A percentile compares a stretch with the other conserved stretches of the same genome.
These are phyloP conservation scores for Dioctria linearis DNA, from an alignment of 2,888 invertebrate species.

Conservation along the genomic window DNA sequence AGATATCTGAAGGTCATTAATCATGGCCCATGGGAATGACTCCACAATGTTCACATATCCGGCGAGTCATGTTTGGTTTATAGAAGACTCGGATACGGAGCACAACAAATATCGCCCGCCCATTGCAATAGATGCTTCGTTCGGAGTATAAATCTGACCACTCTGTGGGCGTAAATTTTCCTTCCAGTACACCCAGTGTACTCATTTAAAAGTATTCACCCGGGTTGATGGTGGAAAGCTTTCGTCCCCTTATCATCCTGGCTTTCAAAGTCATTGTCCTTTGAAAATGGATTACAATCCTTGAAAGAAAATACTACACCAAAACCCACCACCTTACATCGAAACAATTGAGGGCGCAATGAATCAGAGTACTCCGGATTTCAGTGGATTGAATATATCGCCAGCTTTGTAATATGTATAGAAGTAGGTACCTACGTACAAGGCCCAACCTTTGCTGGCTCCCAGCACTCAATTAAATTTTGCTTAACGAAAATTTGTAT, in stretches of 20 bases:
- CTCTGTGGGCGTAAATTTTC: slow-evolving; percentile 17
- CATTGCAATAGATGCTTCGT: slow-evolving; percentile 18
- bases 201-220: slow-evolving; percentile 22
- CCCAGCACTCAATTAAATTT: slow-evolving; percentile 48
- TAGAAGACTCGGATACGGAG: slow-evolving; percentile 16
- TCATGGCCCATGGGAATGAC: slow-evolving; percentile 28
- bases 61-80: slow-evolving; percentile 40
- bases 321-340: slow-evolving; percentile 1
- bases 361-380: slow-evolving; percentile 6
- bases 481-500: slow-evolving; percentile 45
- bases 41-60: slow-evolving; percentile 43
- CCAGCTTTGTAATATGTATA: slow-evolving; percentile 5
- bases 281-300: background rate
- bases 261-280: background rate
- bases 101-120: slow-evolving; percentile 43
- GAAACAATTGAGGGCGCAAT: slow-evolving; percentile 6
- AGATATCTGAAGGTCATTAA: slow-evolving; percentile 37
- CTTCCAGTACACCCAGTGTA: slow-evolving; percentile 14
- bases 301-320: slow-evolving; percentile 2
- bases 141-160: slow-evolving; percentile 24
- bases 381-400: slow-evolving; percentile 36
- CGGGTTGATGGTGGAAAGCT: slow-evolving; percentile 14
- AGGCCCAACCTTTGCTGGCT: slow-evolving; percentile 12
- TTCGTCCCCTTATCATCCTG: background rate
- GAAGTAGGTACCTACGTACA: background rate